Conservation (phyloP, 2,888 invertebrate species). For the Hydropsyche betteni region DNA sequence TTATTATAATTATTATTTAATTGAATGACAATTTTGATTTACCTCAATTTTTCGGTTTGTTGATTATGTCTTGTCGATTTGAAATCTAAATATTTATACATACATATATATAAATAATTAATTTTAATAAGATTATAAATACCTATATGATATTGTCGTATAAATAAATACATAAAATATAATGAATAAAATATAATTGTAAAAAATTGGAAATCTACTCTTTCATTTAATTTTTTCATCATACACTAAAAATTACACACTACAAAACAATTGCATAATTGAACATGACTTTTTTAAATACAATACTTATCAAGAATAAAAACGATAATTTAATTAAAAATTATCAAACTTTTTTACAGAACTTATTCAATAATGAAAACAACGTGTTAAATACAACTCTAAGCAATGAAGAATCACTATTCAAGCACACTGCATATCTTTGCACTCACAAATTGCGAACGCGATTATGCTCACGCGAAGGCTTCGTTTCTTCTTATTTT, state of each 20-base stretch:
- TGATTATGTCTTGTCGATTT: conserved; percentile 66
- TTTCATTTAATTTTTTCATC: conserved; percentile 25
- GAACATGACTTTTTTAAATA: no score
- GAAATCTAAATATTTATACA: conserved; percentile 66
- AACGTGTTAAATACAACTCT: neutral
- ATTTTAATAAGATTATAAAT: conserved; percentile 65
- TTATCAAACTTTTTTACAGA: no score
- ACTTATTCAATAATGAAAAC: no score
- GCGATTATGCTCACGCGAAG: no score
- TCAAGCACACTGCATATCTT: neutral
- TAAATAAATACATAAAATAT: conserved; percentile 67
- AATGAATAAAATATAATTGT: conserved; percentile 68
- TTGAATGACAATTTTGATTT: conserved; percentile 50
- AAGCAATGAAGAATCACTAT: no score
- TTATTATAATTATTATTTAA: conserved; percentile 44
- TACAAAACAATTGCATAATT: no score
- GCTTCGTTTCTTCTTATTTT: no score
- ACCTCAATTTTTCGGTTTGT: conserved; percentile 51
- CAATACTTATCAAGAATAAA: no score
- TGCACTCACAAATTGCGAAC: neutral
- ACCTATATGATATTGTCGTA: conserved; percentile 67
- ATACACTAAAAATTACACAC: no score
- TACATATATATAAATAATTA: conserved; percentile 55
- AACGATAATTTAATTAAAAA: no score
- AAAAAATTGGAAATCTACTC: conserved; percentile 53